A percentile compares a stretch with the other conserved stretches of the same genome.
phyloP scores from a whole-genome alignment of 1,140 invertebrate species.

The Andricus grossulariae region DNA sequence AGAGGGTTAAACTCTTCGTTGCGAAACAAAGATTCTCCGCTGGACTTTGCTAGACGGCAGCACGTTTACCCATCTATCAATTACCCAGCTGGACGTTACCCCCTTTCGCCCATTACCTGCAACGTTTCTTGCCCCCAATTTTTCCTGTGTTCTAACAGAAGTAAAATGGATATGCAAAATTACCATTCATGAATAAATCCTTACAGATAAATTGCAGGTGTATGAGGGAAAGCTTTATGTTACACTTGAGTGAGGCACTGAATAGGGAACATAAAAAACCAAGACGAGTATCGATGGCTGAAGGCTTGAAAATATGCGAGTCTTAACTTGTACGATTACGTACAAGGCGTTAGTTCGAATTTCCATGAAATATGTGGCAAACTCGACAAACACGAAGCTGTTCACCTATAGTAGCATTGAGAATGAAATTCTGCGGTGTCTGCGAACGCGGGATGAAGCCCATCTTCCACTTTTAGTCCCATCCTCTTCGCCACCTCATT shows the following conservation, averaged over 20 bases:
- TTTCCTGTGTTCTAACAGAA: too few species aligned
- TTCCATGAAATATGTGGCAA: slow-evolving; percentile 55
- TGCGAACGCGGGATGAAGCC: slow-evolving; percentile 46
- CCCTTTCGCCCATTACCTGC: too few species aligned
- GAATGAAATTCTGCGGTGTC: slow-evolving; percentile 58
- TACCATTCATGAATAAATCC: too few species aligned
- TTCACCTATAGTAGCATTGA: slow-evolving; percentile 32
- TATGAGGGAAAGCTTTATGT: not conserved
- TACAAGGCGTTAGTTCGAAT: slow-evolving; percentile 44
- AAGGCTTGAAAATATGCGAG: not conserved
- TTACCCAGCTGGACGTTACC: too few species aligned
- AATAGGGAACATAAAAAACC: not conserved
- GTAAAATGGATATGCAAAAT: too few species aligned
- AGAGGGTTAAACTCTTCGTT: too few species aligned
- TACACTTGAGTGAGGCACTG: not conserved
- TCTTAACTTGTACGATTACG: slow-evolving; percentile 18
- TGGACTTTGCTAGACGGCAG: too few species aligned
- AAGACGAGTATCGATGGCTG: not conserved
- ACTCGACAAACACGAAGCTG: slow-evolving; percentile 46
- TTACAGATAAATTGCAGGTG: too few species aligned
- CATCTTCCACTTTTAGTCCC: slow-evolving; percentile 33
- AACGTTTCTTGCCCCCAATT: too few species aligned
- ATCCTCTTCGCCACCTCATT: slow-evolving; percentile 13
- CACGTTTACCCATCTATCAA: too few species aligned
- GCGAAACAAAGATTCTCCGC: too few species aligned